Base-by-base conservation (phyloP, 2,113 vertebrate genomes). In the Pelodiscus sinensis region DNA sequence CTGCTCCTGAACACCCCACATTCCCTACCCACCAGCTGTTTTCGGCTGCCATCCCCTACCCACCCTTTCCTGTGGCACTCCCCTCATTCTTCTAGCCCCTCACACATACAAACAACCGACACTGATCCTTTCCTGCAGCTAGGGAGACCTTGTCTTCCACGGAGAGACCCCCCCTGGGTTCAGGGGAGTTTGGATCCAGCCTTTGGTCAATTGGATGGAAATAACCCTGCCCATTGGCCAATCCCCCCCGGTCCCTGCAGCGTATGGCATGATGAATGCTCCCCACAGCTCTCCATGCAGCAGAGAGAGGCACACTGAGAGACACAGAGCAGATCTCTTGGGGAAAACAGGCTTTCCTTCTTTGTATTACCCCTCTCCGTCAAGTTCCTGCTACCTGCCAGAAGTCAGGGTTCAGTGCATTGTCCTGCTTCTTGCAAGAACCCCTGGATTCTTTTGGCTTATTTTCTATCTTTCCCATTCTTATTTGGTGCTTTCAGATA, bases 231-330 rank as follows among this genome's bases (percentile, higher is more conserved):
- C 18, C 18, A n/a, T 31, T 50, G 11, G 57, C 0, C 3, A 14
- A 79, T 16, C 35, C 65, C 57, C 25, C 11, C 14, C 55, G 52
- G 77, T 57, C 68, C 60, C 18, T 15, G 68, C 79, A 5, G 58
- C 1, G 15, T 85, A 58, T 35, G 1, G 27, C 7, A 0, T 1
- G 54, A 54, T 0, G 2, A 44, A 44, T 15, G n/a, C 14, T 60
- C 57, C n/a, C 31, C 5, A 6, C 7, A 55, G 21, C 4, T 62
- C 57, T 52, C 52, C 44, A 44, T 62, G 13, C 25, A 29, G 68
- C 62, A 50, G 57, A 11, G 10, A 60, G 79, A 87, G 44, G 58
- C 55, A 6, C 24, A 9, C 21, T 9, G 10, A 21, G 82, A 25
- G 77, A 18, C 60, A 27, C 55, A 19, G 56, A 80, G 21, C 0